Evolutionary conservation across 1,140 invertebrate species (phyloP).

Genomic region (Wiebesia pumilae): DNA sequence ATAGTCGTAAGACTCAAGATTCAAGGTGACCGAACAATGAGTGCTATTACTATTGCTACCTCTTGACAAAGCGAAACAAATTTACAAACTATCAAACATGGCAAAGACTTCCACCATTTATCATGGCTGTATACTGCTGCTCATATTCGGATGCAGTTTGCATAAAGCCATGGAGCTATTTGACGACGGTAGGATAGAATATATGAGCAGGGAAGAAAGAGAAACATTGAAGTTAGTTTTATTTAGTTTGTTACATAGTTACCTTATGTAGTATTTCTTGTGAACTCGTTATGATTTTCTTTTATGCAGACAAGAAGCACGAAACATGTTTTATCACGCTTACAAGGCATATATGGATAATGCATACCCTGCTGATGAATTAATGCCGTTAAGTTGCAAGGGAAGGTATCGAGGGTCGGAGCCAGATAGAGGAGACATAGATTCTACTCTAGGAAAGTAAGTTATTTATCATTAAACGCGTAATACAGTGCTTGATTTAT

Average conservation of each 20-base stretch:
- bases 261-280: background rate
- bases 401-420: constrained; percentile 91
- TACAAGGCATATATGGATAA: constrained; percentile 97
- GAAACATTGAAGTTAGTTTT: constrained; percentile 75
- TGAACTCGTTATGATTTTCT: constrained; percentile 17
- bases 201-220: constrained; percentile 78
- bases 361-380: constrained; percentile 98
- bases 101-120: constrained; percentile 59
- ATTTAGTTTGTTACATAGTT: background rate
- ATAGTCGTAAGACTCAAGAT: constrained; percentile 37
- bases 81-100: constrained; percentile 63
- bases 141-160: constrained; percentile 62
- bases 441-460: constrained; percentile 97
- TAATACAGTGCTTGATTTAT: background rate
- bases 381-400: constrained; percentile 97
- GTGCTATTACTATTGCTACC: constrained; percentile 54
- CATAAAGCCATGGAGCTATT: constrained; percentile 56
- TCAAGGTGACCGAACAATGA: constrained; percentile 54
- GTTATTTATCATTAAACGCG: constrained; percentile 60
- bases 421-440: constrained; percentile 94
- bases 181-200: constrained; percentile 71
- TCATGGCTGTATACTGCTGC: constrained; percentile 59
- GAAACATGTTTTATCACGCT: constrained; percentile 98
- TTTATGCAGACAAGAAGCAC: constrained; percentile 77
- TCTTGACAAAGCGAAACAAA: constrained; percentile 68